A percentile compares a stretch with the other conserved stretches of the same genome.
Evolutionary conservation across 2,888 invertebrate species (phyloP).

Genomic region (Trachelus tabidus): DNA sequence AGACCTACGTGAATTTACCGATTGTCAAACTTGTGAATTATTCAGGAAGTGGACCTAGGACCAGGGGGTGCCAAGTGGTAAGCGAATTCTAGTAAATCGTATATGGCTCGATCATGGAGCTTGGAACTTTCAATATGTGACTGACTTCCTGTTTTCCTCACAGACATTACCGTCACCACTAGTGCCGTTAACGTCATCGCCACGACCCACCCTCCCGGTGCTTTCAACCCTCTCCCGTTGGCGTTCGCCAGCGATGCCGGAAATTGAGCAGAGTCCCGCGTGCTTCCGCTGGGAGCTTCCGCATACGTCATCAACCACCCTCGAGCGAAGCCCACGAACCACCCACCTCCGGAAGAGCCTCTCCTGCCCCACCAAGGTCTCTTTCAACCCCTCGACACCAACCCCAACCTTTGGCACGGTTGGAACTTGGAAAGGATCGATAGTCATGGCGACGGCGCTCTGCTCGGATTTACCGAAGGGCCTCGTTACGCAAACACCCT

Average conservation of each 20-base stretch:
- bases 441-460: slow-evolving; percentile 50
- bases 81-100: neutral
- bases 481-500: slow-evolving; percentile 35
- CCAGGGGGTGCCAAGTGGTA: neutral
- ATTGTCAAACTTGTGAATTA: neutral
- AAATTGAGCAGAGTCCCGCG: slow-evolving; percentile 50
- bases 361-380: slow-evolving; percentile 7
- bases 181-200: neutral
- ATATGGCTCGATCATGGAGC: neutral
- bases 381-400: slow-evolving; percentile 14
- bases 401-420: slow-evolving; percentile 40
- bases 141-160: slow-evolving; percentile 25
- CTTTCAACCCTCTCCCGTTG: slow-evolving; percentile 18
- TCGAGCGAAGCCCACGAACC: slow-evolving; percentile 22
- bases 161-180: neutral
- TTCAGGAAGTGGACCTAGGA: neutral
- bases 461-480: slow-evolving; percentile 40
- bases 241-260: slow-evolving; percentile 45
- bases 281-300: slow-evolving; percentile 48
- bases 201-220: slow-evolving; percentile 12
- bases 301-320: slow-evolving; percentile 50
- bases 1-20: neutral
- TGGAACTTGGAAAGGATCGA: slow-evolving; percentile 43
- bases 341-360: slow-evolving; percentile 15
- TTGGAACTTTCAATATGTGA: slow-evolving; percentile 17